phyloP scores from a whole-genome alignment of 2,797 vertebrate species.

The Lateolabrax maculatus region DNA sequence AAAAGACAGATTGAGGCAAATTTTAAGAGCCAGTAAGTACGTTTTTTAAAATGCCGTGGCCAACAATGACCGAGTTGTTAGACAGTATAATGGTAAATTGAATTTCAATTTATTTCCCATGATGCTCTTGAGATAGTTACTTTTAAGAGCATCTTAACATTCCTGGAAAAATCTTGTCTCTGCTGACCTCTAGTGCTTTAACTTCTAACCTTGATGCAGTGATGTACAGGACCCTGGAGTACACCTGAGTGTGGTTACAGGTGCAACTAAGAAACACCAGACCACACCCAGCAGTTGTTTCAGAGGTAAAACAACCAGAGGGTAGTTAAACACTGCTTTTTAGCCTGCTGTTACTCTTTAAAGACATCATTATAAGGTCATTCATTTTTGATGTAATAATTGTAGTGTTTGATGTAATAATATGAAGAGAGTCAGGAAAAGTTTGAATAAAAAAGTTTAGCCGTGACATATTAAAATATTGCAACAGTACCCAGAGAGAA shows the following conservation, averaged over 20 bases:
- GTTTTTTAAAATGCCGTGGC: neutral
- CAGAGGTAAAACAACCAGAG: too few relatives aligned
- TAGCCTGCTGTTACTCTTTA: too few relatives aligned
- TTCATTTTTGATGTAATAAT: too few relatives aligned
- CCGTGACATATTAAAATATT: too few relatives aligned
- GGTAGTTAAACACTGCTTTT: too few relatives aligned
- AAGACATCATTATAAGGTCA: neutral
- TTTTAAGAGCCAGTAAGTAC: neutral
- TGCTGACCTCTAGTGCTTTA: neutral
- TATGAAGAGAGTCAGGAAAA: too few relatives aligned
- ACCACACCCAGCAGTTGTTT: too few relatives aligned
- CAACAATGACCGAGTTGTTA: neutral
- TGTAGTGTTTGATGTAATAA: too few relatives aligned
- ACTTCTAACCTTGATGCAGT: neutral
- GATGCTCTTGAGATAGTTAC: neutral
- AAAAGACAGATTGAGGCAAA: neutral
- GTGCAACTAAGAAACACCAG: too few relatives aligned
- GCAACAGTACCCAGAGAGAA: neutral
- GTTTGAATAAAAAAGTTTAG: too few relatives aligned
- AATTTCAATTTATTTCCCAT: neutral
- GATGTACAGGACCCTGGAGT: too few relatives aligned
- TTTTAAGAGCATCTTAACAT: neutral
- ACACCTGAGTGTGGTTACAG: too few relatives aligned
- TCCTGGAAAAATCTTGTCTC: neutral
- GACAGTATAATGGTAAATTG: neutral